Base-by-base conservation (phyloP, 2,888 invertebrate genomes). In the Ornithoptera alexandrae region DNA sequence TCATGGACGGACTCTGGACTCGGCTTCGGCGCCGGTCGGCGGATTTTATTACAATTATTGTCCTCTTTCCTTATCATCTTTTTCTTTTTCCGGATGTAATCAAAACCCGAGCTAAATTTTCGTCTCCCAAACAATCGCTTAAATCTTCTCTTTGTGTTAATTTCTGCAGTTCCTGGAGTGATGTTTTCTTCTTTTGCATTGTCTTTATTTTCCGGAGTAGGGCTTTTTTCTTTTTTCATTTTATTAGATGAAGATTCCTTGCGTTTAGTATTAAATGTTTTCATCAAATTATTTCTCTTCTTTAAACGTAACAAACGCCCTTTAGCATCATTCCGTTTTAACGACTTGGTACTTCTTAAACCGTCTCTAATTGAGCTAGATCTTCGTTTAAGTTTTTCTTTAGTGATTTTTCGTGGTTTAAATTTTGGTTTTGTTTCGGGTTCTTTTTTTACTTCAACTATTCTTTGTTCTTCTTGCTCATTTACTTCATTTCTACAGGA, bases 31-130 rank as follows among this genome's bases (percentile, higher is more conserved):
- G 92, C 87, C 72, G 87, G 84, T 75, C 94, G 84, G 73, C 93
- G 88, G 80, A 92, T 83, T 88, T 93, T 85, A 76, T 88, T 83
- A 73, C 79, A 82, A 63, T 81, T 75, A 62, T 72, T 75, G 59
- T 93, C 93, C 74, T 95, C 95, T 81, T 94, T 94, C 2, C 88
- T 86, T 73, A 90, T 89, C 61, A 94, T 94, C 81, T 97, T 97
- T 85, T 97, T 97, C 91, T 97, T 97, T 81, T 97, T 97, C 53
- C 97, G 93, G 72, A 97, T 97, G 75, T 97, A 97, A 91, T 97
- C 97, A 84, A 97, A 97, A 10, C 97, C 97, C 18, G 96, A 96
- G 78, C 96, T 96, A 81, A 96, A 95, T 89, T 96, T 96, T 75
- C 96, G 91, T 77, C 96, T 88, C n/a, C 94, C 94, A 75, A 94